Base-by-base conservation (phyloP, 2,113 vertebrate species). In the Gnathonemus echidnorhynchus region DNA sequence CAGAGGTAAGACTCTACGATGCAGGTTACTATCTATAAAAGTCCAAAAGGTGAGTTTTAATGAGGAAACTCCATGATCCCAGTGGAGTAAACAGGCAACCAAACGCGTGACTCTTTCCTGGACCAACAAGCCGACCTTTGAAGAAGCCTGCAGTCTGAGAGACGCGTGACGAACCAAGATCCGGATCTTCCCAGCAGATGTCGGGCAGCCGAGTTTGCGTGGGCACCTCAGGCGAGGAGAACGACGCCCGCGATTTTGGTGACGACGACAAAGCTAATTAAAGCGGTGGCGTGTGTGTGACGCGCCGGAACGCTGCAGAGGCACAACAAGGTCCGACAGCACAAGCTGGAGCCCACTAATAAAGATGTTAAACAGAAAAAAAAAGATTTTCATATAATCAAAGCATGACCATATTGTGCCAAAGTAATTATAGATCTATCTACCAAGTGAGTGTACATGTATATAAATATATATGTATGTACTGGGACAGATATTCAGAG, bases 211-310 rank as follows among this genome's bases (percentile, higher is more conserved):
- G 84, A 35, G 87, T 50, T 70, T 88, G 90, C 17, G 35, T 83
- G 85, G 77, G 84, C 50, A 53, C 88, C 88, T 49, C 70, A 2
- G 90, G 90, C 87, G 19, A 88, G 80, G 35, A 70, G 21, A 89
- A 86, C 88, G 42, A 3, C 19, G 45, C 11, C 13, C 24, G 27
- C 86, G 85, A 89, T 87, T 87, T 48, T 27, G 66, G 56, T 66
- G 84, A 90, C 24, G 35, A 53, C 58, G 17, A 48, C 39, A 13
- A 31, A 74, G 90, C 90, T 89, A 91, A 91, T 91, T 91, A 91
- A 91, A 91, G 48, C n/a, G 3, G 62, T 31, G 42, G 53, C 88
- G 0, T 86, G 77, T 86, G 80, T 31, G 80, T n/a, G 46, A 31
- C 19, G 66, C 4, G 74, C 31, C 27, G 17, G 42, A 86, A 77